Percentiles rank a stretch among this genome's conserved stretches.
Evolutionary conservation across 2,888 invertebrate genomes (phyloP).

Genomic region (Pseudococcus longispinus): DNA sequence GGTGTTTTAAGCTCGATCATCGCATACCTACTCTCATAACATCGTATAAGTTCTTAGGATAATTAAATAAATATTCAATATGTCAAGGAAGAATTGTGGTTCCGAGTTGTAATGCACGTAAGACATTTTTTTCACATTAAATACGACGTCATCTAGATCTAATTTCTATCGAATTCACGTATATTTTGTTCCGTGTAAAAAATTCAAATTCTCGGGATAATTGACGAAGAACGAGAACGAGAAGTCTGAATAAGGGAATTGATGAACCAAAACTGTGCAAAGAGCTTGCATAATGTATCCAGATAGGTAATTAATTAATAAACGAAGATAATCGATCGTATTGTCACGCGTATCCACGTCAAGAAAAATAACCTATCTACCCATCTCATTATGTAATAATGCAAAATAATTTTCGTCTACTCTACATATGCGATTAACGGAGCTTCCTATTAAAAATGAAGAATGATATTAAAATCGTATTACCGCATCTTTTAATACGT

Average conservation of each 20-base stretch:
- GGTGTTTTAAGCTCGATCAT: background rate
- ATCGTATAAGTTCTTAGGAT: background rate
- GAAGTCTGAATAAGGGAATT: background rate
- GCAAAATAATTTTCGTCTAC: background rate
- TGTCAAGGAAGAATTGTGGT: constrained; percentile 5
- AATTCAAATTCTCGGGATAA: too few relatives aligned
- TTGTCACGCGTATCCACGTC: background rate
- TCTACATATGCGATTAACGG: background rate
- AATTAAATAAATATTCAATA: background rate
- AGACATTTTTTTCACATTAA: background rate
- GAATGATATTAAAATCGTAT: background rate
- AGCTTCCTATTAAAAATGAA: background rate
- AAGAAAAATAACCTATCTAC: background rate
- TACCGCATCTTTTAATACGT: background rate
- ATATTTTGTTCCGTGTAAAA: too few relatives aligned
- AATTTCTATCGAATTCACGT: too few relatives aligned
- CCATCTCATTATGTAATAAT: background rate
- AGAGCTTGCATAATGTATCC: background rate
- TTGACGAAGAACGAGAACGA: too few relatives aligned
- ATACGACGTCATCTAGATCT: background rate
- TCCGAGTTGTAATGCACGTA: background rate
- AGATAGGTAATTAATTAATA: background rate
- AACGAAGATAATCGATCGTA: background rate
- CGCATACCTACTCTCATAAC: background rate
- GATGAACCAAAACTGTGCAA: background rate